Evolutionary conservation across 2,888 invertebrate genomes (phyloP).

Genomic region (Melinopterus prodromus): DNA sequence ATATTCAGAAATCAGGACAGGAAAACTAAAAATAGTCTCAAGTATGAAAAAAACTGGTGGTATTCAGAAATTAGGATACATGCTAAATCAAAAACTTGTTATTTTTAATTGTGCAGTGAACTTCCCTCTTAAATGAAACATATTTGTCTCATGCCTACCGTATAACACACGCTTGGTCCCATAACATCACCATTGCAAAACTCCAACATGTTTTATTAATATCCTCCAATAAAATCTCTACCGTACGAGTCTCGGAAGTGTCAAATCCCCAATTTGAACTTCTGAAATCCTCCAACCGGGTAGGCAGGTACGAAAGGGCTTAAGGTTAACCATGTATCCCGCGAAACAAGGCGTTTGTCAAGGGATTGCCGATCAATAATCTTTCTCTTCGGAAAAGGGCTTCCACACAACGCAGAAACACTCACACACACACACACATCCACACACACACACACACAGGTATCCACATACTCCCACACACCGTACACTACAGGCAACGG

Average conservation of each 20-base stretch:
- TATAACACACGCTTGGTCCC: no score
- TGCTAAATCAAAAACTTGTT: no score
- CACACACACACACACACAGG: background rate
- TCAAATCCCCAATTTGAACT: background rate
- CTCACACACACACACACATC: background rate
- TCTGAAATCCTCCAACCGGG: background rate
- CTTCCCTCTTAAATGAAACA: no score
- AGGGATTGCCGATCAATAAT: constrained; percentile 37
- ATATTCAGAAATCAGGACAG: no score
- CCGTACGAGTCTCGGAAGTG: background rate
- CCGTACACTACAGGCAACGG: background rate
- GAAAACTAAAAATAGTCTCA: no score
- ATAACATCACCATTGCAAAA: no score
- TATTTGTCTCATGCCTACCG: no score
- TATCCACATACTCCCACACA: background rate
- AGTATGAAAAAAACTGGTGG: no score
- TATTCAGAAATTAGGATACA: no score
- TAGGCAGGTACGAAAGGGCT: background rate
- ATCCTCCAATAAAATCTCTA: background rate
- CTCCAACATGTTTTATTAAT: background rate
- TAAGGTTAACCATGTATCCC: background rate
- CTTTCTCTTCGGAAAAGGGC: constrained; percentile 25
- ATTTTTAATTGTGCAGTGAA: no score
- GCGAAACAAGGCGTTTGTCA: constrained; percentile 30
- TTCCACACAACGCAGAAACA: constrained; percentile 6